Percentiles rank a stretch among this genome's conserved stretches.
Conservation (phyloP, 2,113 vertebrate genomes). For the Sorex araneus region DNA sequence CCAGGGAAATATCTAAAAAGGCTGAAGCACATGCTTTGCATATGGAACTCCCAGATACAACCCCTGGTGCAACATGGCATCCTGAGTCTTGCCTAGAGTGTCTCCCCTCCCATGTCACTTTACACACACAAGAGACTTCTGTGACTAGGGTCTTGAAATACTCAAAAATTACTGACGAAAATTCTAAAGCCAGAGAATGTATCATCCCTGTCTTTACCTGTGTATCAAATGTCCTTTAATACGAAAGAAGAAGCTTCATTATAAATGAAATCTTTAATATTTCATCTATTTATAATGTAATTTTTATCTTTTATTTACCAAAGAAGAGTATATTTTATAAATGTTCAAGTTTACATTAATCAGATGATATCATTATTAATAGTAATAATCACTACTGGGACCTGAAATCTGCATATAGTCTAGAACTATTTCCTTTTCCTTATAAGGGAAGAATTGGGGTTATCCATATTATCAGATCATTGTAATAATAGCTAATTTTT, state of each 20-base stretch:
- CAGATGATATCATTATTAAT: background rate
- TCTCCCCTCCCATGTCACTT: too few species aligned
- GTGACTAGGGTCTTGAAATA: background rate
- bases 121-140: background rate
- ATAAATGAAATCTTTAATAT: slow-evolving; percentile 17
- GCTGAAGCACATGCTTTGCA: too few species aligned
- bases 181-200: background rate
- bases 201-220: background rate
- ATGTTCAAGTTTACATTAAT: slow-evolving; percentile 48
- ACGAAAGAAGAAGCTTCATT: background rate
- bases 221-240: slow-evolving; percentile 9
- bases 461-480: slow-evolving; percentile 5
- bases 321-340: background rate
- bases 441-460: slow-evolving; percentile 13
- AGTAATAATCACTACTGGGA: background rate
- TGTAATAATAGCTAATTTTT: background rate
- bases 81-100: too few species aligned
- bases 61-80: too few species aligned
- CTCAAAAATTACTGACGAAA: slow-evolving; percentile 23
- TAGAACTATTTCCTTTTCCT: slow-evolving; percentile 57
- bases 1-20: too few species aligned
- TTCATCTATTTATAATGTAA: slow-evolving; percentile 22
- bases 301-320: slow-evolving; percentile 56
- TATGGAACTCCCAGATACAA: too few species aligned
- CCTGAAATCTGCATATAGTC: slow-evolving; percentile 7